Evolutionary conservation across 2,888 invertebrate species (phyloP).

Genomic region (Cerastoderma edule): DNA sequence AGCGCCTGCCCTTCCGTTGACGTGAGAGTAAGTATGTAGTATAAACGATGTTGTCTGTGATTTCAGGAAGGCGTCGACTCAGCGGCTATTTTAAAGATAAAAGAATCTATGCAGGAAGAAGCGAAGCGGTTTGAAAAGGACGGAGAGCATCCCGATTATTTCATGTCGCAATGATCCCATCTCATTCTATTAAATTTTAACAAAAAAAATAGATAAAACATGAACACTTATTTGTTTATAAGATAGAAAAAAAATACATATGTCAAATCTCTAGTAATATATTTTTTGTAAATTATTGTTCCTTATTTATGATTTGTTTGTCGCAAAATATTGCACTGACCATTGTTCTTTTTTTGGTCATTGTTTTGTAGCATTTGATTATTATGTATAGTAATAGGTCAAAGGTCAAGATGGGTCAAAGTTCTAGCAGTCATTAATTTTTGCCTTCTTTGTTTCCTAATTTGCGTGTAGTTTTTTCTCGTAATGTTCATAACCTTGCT

Average conservation of each 20-base stretch:
- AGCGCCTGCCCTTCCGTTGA: constrained; percentile 28
- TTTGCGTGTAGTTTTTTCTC: constrained; percentile 34
- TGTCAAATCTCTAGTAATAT: constrained; percentile 51
- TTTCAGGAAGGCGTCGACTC: constrained; percentile 92
- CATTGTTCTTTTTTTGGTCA: constrained; percentile 34
- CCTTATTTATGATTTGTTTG: constrained; percentile 64
- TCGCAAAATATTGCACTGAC: constrained; percentile 40
- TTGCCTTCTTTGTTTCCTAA: constrained; percentile 44
- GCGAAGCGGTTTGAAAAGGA: constrained; percentile 91
- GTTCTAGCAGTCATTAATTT: constrained; percentile 40
- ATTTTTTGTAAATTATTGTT: constrained; percentile 67
- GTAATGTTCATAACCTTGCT: constrained; percentile 32
- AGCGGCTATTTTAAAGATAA: constrained; percentile 99
- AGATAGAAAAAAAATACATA: constrained; percentile 21
- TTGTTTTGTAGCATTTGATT: constrained; percentile 44
- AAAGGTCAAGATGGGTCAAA: constrained; percentile 50
- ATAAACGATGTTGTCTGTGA: constrained; percentile 61
- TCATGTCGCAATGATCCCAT: constrained; percentile 76
- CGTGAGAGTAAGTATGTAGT: constrained; percentile 39
- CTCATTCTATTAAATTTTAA: constrained; percentile 36
- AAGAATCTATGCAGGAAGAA: constrained; percentile 99
- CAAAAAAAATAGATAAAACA: not conserved
- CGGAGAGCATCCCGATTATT: constrained; percentile 77
- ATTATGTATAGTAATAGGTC: constrained; percentile 39
- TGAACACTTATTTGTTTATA: constrained; percentile 30